Base-by-base conservation (phyloP, 92 coral and sea anemone species). In the Chrysogorgia sp. region DNA sequence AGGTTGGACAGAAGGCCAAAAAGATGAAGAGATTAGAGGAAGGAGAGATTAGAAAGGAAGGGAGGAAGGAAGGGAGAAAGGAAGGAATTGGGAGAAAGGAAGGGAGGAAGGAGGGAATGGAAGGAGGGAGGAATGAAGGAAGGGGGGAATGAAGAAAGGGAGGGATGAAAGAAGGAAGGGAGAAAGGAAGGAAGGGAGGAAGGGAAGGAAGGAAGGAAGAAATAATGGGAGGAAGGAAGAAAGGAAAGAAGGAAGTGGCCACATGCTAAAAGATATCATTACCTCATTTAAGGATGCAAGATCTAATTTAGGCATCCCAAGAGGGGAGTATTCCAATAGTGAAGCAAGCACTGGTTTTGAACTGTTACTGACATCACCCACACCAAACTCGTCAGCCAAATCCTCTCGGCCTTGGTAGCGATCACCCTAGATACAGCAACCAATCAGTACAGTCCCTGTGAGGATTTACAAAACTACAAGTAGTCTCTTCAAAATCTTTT, bases 341-440 rank as follows among this genome's bases (percentile, higher is more conserved):
- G 87, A 76, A 31, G 92, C 86, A n/a, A 93, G 69, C 12, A 93
- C 58, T 19, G 98, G 98, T 58, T 84, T 89, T 31, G 94, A 47
- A 5, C 67, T 34, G 21, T 76, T 69, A 29, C 87, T 85, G 10
- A 71, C 48, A 65, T 93, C 91, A 68, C 66, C 82, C 41, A 93
- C 41, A 48, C 82, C 83, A 19, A 93, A 67, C 30, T 93, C 98
- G 21, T 75, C 88, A 0, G 91, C 94, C 29, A 93, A 86, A 57
- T 82, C 82, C 34, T 91, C 92, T 25, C 98, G 82, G 1, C 98
- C 98, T 70, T 90, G 91, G 59, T 93, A 93, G 40, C 86, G 88
- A 71, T 93, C 98, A 81, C 97, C 92, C 98, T 93, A 63, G 0
- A 84, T 63, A 26, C 17, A 28, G 20, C 29, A 30, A 25, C 2